These are phyloP conservation scores for Sussaba pulchella DNA, from an alignment of 2,888 invertebrate genomes.

Conservation along the genomic window DNA sequence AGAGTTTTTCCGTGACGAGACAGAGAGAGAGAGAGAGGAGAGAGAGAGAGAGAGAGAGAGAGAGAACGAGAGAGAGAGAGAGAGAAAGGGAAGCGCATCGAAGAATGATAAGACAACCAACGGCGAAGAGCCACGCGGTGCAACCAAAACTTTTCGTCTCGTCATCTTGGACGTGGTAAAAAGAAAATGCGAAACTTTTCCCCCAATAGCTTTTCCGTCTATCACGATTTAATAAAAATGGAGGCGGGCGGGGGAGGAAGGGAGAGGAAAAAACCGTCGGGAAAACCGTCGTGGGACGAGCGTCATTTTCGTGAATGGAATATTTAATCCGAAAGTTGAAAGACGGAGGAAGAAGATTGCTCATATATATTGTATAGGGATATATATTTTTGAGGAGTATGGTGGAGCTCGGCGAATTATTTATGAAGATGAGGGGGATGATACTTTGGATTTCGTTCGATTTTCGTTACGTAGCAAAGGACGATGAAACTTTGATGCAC, in stretches of 20 bases:
- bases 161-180: constrained; percentile 32
- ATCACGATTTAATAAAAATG: constrained; percentile 56
- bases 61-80: no score
- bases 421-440: neutral
- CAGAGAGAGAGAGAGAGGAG: no score
- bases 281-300: neutral
- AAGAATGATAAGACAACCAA: constrained; percentile 59
- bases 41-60: no score
- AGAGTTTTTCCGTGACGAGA: constrained; percentile 41
- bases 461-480: no score
- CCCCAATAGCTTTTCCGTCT: constrained; percentile 47
- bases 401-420: neutral
- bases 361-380: neutral
- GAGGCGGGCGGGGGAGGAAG: neutral
- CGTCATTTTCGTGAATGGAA: constrained; percentile 51
- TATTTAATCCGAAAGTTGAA: constrained; percentile 40
- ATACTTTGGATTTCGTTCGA: no score
- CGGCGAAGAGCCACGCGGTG: constrained; percentile 35
- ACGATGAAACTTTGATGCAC: no score
- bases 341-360: constrained; percentile 5
- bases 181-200: constrained; percentile 47
- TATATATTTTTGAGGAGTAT: neutral
- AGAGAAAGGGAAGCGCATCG: constrained; percentile 53
- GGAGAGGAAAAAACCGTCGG: constrained; percentile 32
- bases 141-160: constrained; percentile 53